Conservation (phyloP, 2,888 invertebrate species). For the Cheilosia vernalis region DNA sequence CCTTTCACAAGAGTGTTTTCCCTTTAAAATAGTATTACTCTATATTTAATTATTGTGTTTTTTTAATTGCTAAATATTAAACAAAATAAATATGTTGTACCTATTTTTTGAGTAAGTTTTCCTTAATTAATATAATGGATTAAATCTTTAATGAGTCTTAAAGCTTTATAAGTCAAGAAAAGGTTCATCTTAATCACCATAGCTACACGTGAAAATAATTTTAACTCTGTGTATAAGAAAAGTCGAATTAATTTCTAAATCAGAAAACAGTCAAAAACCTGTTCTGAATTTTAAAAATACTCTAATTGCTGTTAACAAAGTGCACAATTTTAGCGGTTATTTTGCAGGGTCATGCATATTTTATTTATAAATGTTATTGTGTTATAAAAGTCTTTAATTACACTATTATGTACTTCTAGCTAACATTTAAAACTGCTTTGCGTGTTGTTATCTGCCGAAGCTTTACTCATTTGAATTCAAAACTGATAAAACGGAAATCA, state of each 20-base stretch:
- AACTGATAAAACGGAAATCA: slow-evolving; percentile 28
- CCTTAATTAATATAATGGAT: not conserved
- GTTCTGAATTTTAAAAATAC: too few relatives aligned
- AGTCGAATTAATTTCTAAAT: too few relatives aligned
- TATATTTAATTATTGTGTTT: slow-evolving; percentile 30
- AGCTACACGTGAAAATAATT: not conserved
- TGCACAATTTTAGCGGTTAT: too few relatives aligned
- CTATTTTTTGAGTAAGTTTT: not conserved
- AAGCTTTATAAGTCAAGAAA: not conserved
- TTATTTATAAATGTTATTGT: not conserved
- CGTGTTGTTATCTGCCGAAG: slow-evolving; percentile 24
- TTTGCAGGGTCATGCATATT: too few relatives aligned
- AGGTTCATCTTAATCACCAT: not conserved
- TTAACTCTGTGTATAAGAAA: not conserved
- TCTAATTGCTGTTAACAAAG: too few relatives aligned
- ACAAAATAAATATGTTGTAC: not conserved
- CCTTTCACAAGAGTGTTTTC: slow-evolving; percentile 52
- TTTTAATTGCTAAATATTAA: not conserved
- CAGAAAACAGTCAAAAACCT: too few relatives aligned
- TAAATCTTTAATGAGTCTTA: too few relatives aligned
- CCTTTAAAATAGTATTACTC: slow-evolving; percentile 51
- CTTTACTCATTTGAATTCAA: not conserved
- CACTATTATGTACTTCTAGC: too few relatives aligned
- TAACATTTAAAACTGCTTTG: slow-evolving; percentile 32
- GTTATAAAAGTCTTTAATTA: too few relatives aligned